These are phyloP conservation scores for Carcinoscorpius rotundicauda DNA, from an alignment of 1,140 invertebrate species.

Conservation along the genomic window DNA sequence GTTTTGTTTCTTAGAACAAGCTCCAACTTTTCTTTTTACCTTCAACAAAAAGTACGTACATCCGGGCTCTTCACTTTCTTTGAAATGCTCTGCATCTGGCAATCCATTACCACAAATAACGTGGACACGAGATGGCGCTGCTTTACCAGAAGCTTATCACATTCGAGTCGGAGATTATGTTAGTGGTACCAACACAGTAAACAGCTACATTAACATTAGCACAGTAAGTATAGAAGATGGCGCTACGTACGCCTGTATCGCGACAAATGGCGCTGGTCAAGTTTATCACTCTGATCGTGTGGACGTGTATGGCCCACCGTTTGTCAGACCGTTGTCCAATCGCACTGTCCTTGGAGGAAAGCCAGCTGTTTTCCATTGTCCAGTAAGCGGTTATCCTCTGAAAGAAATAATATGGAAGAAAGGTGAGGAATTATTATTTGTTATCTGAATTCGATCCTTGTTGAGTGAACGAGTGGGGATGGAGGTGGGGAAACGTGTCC, in stretches of 20 bases:
- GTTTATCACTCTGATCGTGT: constrained; percentile 30
- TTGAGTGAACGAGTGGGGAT: no score
- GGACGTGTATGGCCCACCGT: constrained; percentile 26
- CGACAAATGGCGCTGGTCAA: constrained; percentile 33
- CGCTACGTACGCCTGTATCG: constrained; percentile 33
- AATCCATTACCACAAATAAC: constrained; percentile 87
- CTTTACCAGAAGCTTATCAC: constrained; percentile 12
- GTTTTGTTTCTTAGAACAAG: constrained; percentile 39
- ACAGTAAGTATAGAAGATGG: constrained; percentile 57
- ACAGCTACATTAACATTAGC: constrained; percentile 75
- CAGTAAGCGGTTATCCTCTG: constrained; percentile 21
- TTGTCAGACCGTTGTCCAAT: constrained; percentile 35
- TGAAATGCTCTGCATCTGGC: constrained; percentile 68
- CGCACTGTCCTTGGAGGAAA: constrained; percentile 18
- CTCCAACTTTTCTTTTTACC: constrained; percentile 65
- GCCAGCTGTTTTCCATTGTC: constrained; percentile 16
- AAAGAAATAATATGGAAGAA: constrained; percentile 17
- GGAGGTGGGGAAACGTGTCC: no score
- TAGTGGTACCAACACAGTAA: constrained; percentile 46
- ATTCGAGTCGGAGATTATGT: constrained; percentile 17
- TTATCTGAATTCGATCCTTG: no score
- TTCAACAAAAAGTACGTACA: constrained; percentile 76
- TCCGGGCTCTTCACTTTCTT: constrained; percentile 65
- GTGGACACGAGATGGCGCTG: constrained; percentile 72
- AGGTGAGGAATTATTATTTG: constrained; percentile 11